Conservation (phyloP, 2,113 vertebrate species). For the Ammodramus savannarum region DNA sequence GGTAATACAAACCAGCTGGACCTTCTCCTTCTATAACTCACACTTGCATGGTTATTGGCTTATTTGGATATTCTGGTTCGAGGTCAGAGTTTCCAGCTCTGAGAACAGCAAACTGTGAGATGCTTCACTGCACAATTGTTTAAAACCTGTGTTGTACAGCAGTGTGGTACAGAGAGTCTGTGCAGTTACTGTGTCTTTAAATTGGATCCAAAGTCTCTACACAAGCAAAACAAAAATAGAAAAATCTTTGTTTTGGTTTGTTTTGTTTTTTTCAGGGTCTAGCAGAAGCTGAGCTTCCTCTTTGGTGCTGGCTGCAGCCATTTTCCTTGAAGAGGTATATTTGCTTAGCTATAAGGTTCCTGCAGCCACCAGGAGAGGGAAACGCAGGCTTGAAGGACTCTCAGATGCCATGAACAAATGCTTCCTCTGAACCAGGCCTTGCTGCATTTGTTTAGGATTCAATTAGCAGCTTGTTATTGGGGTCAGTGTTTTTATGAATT, state of each 20-base stretch:
- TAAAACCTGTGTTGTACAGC: background rate
- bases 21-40: background rate
- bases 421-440: background rate
- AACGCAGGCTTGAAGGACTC: background rate
- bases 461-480: background rate
- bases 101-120: background rate
- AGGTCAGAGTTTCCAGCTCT: conserved; percentile 17
- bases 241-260: background rate
- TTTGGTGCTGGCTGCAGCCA: background rate
- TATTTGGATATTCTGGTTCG: background rate
- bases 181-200: background rate
- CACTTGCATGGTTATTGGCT: background rate
- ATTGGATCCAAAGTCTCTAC: background rate
- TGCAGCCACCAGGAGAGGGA: background rate
- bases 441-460: background rate
- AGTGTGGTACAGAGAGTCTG: background rate
- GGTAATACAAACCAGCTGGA: background rate
- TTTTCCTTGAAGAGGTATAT: background rate
- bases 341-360: background rate
- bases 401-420: background rate
- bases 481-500: background rate
- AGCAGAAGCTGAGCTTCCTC: background rate
- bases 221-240: background rate
- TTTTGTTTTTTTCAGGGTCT: background rate
- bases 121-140: background rate